Conservation (phyloP, 2,888 invertebrate genomes). For the Brachycybe producta region DNA sequence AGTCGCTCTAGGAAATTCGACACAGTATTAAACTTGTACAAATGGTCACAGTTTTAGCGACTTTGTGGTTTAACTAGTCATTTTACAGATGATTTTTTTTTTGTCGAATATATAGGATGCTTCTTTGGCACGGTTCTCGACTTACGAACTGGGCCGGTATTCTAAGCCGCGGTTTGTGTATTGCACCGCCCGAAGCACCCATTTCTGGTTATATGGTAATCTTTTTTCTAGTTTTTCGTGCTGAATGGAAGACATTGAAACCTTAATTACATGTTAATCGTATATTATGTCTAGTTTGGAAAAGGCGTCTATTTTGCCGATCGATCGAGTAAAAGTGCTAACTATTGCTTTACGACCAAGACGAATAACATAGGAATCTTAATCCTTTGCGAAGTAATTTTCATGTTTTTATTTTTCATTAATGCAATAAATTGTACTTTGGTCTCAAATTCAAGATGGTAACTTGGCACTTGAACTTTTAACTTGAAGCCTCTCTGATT, state of each 20-base stretch:
- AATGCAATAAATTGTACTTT: too few species aligned
- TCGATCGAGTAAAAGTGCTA: slow-evolving; percentile 41
- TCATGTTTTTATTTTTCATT: not conserved
- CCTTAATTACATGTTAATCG: not conserved
- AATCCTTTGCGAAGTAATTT: slow-evolving; percentile 38
- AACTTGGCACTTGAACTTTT: too few species aligned
- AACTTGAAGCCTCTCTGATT: too few species aligned
- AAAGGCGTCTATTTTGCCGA: slow-evolving; percentile 39
- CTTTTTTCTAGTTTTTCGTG: not conserved
- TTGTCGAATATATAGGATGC: slow-evolving; percentile 27
- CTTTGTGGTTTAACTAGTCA: too few species aligned
- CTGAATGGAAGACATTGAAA: not conserved
- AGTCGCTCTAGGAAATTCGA: slow-evolving; percentile 15
- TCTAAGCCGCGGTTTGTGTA: slow-evolving; percentile 37
- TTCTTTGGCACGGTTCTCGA: slow-evolving; percentile 41
- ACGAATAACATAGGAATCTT: slow-evolving; percentile 36
- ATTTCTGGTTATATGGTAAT: slow-evolving; percentile 39
- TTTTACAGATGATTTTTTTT: too few species aligned
- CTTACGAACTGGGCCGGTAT: slow-evolving; percentile 41
- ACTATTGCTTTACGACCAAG: slow-evolving; percentile 36
- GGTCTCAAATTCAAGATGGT: too few species aligned
- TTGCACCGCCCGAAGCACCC: slow-evolving; percentile 43
- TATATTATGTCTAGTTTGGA: slow-evolving; percentile 17
- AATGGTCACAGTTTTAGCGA: too few species aligned
- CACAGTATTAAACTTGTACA: too few species aligned